phyloP scores from a whole-genome alignment of 2,888 invertebrate species.

The Drosophila conformis region DNA sequence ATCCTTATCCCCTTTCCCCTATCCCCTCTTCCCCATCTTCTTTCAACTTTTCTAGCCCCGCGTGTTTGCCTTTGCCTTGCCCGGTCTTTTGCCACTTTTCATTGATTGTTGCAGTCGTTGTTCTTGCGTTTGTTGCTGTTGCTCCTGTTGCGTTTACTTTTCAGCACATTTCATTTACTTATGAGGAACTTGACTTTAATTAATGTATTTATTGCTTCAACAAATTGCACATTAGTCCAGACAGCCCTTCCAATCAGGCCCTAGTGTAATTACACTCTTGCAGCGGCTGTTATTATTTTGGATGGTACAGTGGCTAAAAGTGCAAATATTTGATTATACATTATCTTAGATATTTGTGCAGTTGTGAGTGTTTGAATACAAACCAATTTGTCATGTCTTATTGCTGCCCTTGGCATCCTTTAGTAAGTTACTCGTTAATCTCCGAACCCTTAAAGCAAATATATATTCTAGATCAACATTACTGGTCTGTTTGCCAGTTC shows the following conservation, averaged over 20 bases:
- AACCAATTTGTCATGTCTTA: neutral
- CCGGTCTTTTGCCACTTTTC: conserved; percentile 38
- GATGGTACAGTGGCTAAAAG: neutral
- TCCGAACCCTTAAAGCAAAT: neutral
- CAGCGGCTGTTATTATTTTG: neutral
- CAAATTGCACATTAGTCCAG: conserved; percentile 70
- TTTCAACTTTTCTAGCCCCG: neutral
- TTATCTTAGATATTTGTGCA: neutral
- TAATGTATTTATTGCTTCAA: conserved; percentile 81
- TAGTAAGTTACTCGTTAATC: neutral
- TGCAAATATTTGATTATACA: neutral
- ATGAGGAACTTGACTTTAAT: conserved; percentile 78
- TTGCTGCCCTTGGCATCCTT: neutral
- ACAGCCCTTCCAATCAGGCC: conserved; percentile 3
- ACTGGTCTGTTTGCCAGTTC: neutral
- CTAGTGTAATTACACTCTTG: neutral
- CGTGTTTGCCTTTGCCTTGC: conserved; percentile 2
- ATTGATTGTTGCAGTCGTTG: conserved; percentile 5
- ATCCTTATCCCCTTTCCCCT: neutral
- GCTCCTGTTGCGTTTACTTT: conserved; percentile 43
- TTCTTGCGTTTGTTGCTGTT: conserved; percentile 9
- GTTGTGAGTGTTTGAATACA: neutral
- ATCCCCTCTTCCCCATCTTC: neutral
- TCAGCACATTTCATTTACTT: conserved; percentile 73
- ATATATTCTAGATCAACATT: neutral